A percentile compares a stretch with the other conserved stretches of the same genome.
These are phyloP conservation scores for Conopomorpha cramerella DNA, from an alignment of 1,140 invertebrate species.

Conservation along the genomic window DNA sequence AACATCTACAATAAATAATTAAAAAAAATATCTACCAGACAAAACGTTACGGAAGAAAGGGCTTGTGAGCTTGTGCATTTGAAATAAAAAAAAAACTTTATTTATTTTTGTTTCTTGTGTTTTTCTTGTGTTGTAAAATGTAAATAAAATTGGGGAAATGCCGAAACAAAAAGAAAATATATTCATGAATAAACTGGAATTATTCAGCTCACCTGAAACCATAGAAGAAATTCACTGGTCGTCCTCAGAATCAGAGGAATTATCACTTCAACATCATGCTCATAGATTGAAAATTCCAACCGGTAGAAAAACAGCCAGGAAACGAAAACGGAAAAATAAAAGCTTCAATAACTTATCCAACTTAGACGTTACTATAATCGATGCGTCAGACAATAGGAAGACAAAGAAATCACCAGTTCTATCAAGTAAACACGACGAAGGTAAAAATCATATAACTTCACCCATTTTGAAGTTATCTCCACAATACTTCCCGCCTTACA, in stretches of 20 bases:
- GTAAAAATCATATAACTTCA: no score
- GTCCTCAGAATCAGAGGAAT: slow-evolving; percentile 32
- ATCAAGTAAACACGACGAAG: no score
- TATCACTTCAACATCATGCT: slow-evolving; percentile 14
- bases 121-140: slow-evolving; percentile 3
- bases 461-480: neutral
- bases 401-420: no score
- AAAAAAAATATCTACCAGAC: no score
- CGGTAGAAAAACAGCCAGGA: slow-evolving; percentile 10
- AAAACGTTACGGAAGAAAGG: no score
- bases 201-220: slow-evolving; percentile 30
- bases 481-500: neutral
- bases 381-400: slow-evolving; percentile 5
- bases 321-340: slow-evolving; percentile 32
- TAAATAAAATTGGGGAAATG: slow-evolving; percentile 13
- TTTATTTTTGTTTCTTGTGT: slow-evolving; percentile 4
- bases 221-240: slow-evolving; percentile 36
- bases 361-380: slow-evolving; percentile 21
- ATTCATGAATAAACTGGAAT: slow-evolving; percentile 24
- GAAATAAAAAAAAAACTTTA: neutral
- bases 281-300: slow-evolving; percentile 6
- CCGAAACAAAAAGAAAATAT: slow-evolving; percentile 20
- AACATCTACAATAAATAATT: no score
- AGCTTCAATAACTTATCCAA: slow-evolving; percentile 21
- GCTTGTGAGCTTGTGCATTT: no score